Percentiles rank a stretch among this genome's conserved stretches.
These are phyloP conservation scores for Steinernema khuongi DNA, from an alignment of 1,140 invertebrate genomes.

Conservation along the genomic window DNA sequence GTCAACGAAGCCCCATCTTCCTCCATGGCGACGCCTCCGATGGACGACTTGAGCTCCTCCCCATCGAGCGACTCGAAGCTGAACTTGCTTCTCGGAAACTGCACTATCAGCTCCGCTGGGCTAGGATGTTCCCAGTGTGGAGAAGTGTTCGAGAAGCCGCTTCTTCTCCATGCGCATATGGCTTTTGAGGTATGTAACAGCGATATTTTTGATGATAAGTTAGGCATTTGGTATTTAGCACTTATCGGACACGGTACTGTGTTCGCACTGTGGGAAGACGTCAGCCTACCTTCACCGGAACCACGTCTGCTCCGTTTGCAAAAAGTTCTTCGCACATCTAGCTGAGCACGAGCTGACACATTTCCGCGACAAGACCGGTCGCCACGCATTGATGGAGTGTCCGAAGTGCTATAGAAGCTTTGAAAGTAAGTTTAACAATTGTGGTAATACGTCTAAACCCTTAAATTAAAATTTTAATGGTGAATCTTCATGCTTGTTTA, in stretches of 20 bases:
- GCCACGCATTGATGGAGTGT: constrained; percentile 5
- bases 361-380: constrained; percentile 1
- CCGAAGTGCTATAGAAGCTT: background rate
- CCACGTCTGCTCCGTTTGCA: background rate
- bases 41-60: background rate
- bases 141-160: background rate
- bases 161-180: background rate
- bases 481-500: too few relatives aligned
- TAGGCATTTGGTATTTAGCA: background rate
- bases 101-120: background rate
- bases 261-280: background rate
- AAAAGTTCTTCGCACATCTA: constrained; percentile 1
- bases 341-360: background rate
- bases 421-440: background rate
- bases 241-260: background rate
- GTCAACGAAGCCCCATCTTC: background rate
- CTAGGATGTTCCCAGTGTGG: background rate
- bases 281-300: background rate
- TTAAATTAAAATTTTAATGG: too few relatives aligned
- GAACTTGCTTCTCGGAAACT: background rate
- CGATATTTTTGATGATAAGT: background rate
- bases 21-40: background rate
- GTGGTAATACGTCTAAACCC: too few relatives aligned
- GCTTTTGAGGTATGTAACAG: background rate
- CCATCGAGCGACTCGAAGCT: background rate